Evolutionary conservation across 1,140 invertebrate species (phyloP), one percentile per base, ranked within the genome.

Genomic region (Drosophila ambigua): DNA sequence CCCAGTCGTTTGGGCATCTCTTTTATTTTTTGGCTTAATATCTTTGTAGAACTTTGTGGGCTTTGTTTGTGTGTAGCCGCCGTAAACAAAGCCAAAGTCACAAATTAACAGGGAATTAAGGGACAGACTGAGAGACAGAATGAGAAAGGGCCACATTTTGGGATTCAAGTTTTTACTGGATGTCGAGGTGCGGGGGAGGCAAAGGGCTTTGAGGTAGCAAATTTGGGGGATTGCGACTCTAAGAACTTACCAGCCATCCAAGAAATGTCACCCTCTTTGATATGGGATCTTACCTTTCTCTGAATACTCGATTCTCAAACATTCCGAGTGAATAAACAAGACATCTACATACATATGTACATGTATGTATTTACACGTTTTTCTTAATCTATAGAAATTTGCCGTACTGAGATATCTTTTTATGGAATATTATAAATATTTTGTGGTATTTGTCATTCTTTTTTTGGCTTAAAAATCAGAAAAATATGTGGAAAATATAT

Each of bases 11-110:
- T 8, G 31, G 9, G 31, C 31, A 35, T 35, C 31, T 39, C 4
- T 13, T 69, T 71, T 65, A 69, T 64, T 71, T 71, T 69, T 44
- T 50, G 64, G 67, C 65, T 69, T 69, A 71, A 49, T 58, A 71
- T 71, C 67, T 50, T 69, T 69, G 67, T 39, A 13, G 35, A 39
- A 39, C 35, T 39, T 39, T 28, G 26, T 28, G 4, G 35, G 67
- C 58, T 58, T 69, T 69, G 64, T 71, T 67, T 71, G 67, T 71
- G 67, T 52, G 64, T 45, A 71, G 51, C 50, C 57, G 67, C n/a
- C 20, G 41, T 69, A 50, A 69, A 50, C 64, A 69, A 55, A 69
- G 65, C 52, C 64, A 11, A 39, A 39, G 35, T 39, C 35, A 39
- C 35, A 39, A 39, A 57, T 45, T 44, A 57, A 57, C 54, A 48